phyloP scores from a whole-genome alignment of 2,888 invertebrate species.

The Megastigmus dorsalis region DNA sequence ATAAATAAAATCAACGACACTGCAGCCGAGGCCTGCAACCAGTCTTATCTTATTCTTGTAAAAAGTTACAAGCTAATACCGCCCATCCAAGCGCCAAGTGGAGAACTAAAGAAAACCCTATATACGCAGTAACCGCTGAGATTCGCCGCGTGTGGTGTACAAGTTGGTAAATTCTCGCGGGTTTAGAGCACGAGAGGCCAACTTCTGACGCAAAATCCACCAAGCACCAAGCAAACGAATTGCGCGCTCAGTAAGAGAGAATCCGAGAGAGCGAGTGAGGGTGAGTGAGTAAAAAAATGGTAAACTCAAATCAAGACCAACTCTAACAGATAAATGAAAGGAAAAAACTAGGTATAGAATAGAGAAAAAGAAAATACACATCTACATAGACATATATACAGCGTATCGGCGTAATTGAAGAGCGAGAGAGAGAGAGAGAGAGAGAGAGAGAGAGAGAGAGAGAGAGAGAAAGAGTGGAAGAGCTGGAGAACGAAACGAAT shows the following conservation, averaged over 20 bases:
- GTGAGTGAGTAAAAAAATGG: not conserved
- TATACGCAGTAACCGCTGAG: no score
- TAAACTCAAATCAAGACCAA: not conserved
- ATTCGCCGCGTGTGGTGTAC: no score
- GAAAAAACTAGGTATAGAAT: conserved; percentile 8
- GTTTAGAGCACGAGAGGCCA: no score
- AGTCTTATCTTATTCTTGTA: no score
- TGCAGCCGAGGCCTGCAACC: no score
- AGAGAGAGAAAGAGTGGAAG: not conserved
- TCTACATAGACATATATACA: no score
- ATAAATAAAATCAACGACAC: no score
- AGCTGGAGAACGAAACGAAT: no score
- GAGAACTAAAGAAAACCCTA: conserved; percentile 42
- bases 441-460: not conserved
- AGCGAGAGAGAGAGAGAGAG: not conserved
- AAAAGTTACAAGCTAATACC: no score
- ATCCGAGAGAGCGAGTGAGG: not conserved
- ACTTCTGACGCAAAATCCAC: conserved; percentile 20
- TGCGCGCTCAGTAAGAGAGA: not conserved
- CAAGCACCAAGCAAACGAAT: conserved; percentile 17
- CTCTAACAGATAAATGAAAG: conserved; percentile 1
- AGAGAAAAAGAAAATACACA: not conserved
- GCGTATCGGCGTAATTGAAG: conserved; percentile 31
- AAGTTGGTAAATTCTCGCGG: not conserved
- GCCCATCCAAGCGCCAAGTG: no score